Evolutionary conservation across 2,888 invertebrate species (phyloP).

Genomic region (Monoplex corrugatus): DNA sequence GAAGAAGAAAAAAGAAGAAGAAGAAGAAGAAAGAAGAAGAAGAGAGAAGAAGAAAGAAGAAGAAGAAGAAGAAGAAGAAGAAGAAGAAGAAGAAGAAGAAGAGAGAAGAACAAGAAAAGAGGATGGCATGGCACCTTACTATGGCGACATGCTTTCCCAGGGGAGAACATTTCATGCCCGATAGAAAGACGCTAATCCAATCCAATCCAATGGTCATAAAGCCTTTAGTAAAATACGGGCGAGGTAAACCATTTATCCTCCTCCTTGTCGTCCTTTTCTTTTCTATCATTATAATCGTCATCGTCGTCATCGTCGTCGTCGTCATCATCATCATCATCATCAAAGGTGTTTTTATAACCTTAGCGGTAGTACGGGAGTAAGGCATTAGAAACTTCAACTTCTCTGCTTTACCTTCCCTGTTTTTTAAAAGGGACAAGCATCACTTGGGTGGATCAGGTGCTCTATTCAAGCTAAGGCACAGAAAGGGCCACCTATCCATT

Average conservation of each 20-base stretch:
- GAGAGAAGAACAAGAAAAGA: not conserved
- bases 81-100: not conserved
- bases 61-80: not conserved
- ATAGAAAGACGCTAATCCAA: not conserved
- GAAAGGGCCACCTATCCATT: not conserved
- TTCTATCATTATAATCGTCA: too few species aligned
- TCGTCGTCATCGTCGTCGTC: too few species aligned
- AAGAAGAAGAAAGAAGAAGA: not conserved
- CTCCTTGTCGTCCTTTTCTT: not conserved
- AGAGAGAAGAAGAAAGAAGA: not conserved
- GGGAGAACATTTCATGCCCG: too few species aligned
- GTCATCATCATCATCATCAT: too few species aligned
- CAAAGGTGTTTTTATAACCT: too few species aligned
- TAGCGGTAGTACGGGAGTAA: too few species aligned
- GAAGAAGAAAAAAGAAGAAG: not conserved
- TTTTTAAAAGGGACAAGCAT: not conserved
- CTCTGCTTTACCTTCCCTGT: not conserved
- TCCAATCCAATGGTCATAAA: not conserved
- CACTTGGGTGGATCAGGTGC: not conserved
- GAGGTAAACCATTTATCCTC: not conserved
- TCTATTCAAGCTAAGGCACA: not conserved
- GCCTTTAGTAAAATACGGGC: not conserved
- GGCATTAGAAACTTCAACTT: not conserved
- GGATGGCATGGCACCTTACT: too few species aligned
- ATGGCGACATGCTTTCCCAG: too few species aligned